Evolutionary conservation across 2,888 invertebrate species (phyloP), one percentile per base, ranked within the genome.

Genomic region (Oasisia sp.): DNA sequence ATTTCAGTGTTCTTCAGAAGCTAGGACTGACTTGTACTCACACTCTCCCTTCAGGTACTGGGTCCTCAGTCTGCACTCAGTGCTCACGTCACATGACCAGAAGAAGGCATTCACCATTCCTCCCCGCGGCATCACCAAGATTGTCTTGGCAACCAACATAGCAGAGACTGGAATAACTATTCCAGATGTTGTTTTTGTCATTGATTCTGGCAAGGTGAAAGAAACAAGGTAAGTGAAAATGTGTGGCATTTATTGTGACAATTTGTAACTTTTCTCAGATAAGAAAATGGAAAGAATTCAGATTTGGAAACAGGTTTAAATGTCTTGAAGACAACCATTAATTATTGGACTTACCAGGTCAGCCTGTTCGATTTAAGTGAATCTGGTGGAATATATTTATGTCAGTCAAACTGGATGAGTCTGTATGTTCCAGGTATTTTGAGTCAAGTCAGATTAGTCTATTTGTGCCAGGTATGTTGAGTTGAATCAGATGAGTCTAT

Each of bases 121-220:
- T 0, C 95, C 95, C 5, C 32, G 91, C 12, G 95, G 95, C 32
- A 93, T 95, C 58, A 94, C 95, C 32, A 96, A 96, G 94, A 94
- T 96, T 92, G 95, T 96, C 92, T 92, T 96, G 91, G 95, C 96
- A 56, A 96, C 96, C 89, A 96, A 96, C 93, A 96, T 96, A 89
- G 96, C 96, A 32, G 96, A 96, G 93, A 96, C 96, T 4, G 96
- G 96, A 11, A 95, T 96, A 92, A 96, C 96, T 38, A 96, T 96
- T 45, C 96, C 96, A 14, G 96, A 96, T 94, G 95, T 96, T 38
- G 96, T 96, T 44, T 96, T 95, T 94, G 96, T 96, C 32, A 95
- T 96, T 91, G 96, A 96, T 93, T 92, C 95, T 91, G 96, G 96
- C 8, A 96, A 95, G 92, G 96, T 95, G 7, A 96, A 96, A 92